Evolutionary conservation across 1,140 invertebrate species (phyloP).

Genomic region (Semibalanus balanoides): DNA sequence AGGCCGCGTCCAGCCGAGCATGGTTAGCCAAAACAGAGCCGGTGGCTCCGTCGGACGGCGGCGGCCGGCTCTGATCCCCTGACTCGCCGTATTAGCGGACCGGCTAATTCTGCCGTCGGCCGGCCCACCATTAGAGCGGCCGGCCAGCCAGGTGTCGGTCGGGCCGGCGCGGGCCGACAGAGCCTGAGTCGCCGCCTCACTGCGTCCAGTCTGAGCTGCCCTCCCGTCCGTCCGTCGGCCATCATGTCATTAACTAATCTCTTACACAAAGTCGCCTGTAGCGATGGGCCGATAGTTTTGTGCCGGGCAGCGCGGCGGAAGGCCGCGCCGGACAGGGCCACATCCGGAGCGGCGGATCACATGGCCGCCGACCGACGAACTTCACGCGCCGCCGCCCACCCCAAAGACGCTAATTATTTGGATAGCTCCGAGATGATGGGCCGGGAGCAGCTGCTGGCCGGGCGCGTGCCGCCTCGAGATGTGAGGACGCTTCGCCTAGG

Average conservation of each 20-base stretch:
- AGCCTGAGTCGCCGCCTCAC: too few species aligned
- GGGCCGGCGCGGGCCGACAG: too few species aligned
- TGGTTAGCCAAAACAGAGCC: neutral
- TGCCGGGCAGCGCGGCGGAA: neutral
- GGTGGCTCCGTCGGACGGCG: too few species aligned
- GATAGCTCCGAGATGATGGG: neutral
- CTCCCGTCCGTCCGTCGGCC: neutral
- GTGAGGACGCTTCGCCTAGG: too few species aligned
- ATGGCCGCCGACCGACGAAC: too few species aligned
- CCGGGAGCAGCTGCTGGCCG: neutral
- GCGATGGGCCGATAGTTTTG: neutral
- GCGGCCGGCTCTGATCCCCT: neutral
- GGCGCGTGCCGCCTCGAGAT: neutral
- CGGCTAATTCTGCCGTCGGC: neutral
- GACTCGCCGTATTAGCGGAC: neutral
- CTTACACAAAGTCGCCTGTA: neutral
- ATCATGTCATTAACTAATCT: slow-evolving; percentile 2
- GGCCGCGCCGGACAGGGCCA: neutral
- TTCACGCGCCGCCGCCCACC: too few species aligned
- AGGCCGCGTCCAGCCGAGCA: neutral
- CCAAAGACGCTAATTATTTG: neutral
- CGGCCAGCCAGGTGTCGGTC: neutral
- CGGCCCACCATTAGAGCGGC: neutral
- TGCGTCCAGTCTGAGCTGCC: too few species aligned
- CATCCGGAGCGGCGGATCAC: neutral